A percentile compares a stretch with the other conserved stretches of the same genome.
These are phyloP conservation scores for Philopotamus ludificatus DNA, from an alignment of 1,140 invertebrate genomes.

Conservation along the genomic window DNA sequence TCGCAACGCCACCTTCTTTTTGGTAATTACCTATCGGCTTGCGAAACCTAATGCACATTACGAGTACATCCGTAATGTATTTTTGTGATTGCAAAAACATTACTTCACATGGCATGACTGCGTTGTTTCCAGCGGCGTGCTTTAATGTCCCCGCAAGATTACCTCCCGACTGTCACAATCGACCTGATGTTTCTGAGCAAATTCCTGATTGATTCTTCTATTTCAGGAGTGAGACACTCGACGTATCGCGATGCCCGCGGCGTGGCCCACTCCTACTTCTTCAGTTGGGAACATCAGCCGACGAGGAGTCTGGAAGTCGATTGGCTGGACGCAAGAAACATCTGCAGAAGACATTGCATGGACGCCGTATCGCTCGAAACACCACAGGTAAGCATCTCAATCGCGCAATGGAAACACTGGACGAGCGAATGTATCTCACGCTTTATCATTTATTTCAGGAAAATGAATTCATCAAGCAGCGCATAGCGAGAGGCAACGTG, in stretches of 20 bases:
- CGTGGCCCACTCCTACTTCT: slow-evolving; percentile 87
- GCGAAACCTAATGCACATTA: background rate
- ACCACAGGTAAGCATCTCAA: slow-evolving; percentile 58
- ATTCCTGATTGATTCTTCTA: slow-evolving; percentile 3
- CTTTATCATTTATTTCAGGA: no score
- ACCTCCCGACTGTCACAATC: no score
- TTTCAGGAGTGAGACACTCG: slow-evolving; percentile 77
- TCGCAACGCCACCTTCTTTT: no score
- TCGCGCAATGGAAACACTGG: background rate
- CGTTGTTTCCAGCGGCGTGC: background rate
- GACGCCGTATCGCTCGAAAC: slow-evolving; percentile 89
- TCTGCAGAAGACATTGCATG: slow-evolving; percentile 90
- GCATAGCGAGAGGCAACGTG: slow-evolving; percentile 69
- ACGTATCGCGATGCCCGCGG: slow-evolving; percentile 82
- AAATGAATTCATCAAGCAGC: slow-evolving; percentile 87
- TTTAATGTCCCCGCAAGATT: no score
- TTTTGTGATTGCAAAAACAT: background rate
- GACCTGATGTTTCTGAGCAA: no score
- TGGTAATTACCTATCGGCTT: no score
- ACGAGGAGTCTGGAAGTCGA: slow-evolving; percentile 84
- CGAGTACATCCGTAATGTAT: background rate
- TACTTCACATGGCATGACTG: background rate
- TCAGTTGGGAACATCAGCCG: slow-evolving; percentile 87
- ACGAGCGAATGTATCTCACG: background rate
- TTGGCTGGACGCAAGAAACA: slow-evolving; percentile 87